Evolutionary conservation across 2,888 invertebrate genomes (phyloP).

Genomic region (Drosophila borealis): DNA sequence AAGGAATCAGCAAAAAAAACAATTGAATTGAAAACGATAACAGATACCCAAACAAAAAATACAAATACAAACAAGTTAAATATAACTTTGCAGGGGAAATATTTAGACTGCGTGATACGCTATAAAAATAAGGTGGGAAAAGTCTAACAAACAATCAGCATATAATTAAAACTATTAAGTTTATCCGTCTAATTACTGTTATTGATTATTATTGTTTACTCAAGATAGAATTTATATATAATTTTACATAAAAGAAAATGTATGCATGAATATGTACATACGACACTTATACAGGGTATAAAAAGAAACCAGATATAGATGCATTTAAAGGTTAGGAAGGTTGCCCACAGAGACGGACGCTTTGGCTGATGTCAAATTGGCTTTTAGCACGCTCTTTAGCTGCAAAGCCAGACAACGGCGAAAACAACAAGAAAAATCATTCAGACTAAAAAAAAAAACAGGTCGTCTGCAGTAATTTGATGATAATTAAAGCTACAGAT

Average conservation of each 20-base stretch:
- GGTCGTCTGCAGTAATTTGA: conserved; percentile 48
- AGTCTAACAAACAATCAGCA: no score
- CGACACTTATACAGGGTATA: conserved; percentile 1
- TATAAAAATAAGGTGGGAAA: background rate
- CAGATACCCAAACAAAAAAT: conserved; percentile 5
- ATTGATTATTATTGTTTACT: no score
- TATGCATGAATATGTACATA: no score
- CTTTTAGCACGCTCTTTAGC: conserved; percentile 68
- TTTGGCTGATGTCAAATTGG: conserved; percentile 52
- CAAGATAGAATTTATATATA: no score
- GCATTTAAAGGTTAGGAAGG: conserved; percentile 20
- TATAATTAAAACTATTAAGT: no score
- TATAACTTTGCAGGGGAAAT: background rate
- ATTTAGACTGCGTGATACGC: background rate
- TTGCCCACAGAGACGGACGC: conserved; percentile 21
- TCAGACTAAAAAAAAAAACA: conserved; percentile 52
- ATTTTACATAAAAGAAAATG: no score
- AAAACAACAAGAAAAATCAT: conserved; percentile 19
- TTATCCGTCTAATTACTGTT: no score
- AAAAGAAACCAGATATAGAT: conserved; percentile 5
- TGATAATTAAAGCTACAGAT: conserved; percentile 44
- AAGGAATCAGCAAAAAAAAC: conserved; percentile 17
- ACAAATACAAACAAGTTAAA: conserved; percentile 11
- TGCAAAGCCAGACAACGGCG: conserved; percentile 40
- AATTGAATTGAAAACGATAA: conserved; percentile 20